Evolutionary conservation across 2,888 invertebrate genomes (phyloP).

Genomic region (Rhogogaster chlorosoma): DNA sequence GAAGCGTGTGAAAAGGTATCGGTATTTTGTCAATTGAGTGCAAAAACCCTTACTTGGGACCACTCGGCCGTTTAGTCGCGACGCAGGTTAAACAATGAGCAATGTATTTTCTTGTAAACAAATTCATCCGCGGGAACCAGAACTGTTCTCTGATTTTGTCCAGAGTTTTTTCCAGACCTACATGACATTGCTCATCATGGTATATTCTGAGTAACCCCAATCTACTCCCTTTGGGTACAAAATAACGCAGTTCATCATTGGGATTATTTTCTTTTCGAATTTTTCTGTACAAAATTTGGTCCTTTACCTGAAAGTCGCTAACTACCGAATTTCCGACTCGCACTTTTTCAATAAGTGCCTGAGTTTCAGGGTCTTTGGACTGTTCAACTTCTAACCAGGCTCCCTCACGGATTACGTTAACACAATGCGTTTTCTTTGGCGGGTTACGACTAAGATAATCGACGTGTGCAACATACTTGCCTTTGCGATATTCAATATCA

Average conservation of each 20-base stretch:
- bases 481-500: constrained; percentile 58
- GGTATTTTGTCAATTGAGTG: constrained; percentile 46
- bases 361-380: too few relatives aligned
- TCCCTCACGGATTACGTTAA: background rate
- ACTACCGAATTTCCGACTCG: too few relatives aligned
- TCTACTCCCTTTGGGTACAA: too few relatives aligned
- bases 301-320: too few relatives aligned
- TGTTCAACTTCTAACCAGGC: background rate
- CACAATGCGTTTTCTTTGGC: background rate
- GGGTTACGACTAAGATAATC: constrained; percentile 13
- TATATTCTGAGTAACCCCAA: too few relatives aligned
- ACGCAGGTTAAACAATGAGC: constrained; percentile 63
- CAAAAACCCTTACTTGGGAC: constrained; percentile 35
- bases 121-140: constrained; percentile 63
- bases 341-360: too few relatives aligned
- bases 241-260: too few relatives aligned
- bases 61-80: background rate
- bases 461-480: background rate
- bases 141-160: constrained; percentile 61
- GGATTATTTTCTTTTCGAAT: too few relatives aligned
- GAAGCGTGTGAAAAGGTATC: constrained; percentile 51
- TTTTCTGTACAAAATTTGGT: too few relatives aligned
- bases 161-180: constrained; percentile 61
- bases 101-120: constrained; percentile 62
- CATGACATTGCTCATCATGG: constrained; percentile 40